Conservation (phyloP, 2,113 vertebrate genomes). For the Ophthalmotilapia sp. region DNA sequence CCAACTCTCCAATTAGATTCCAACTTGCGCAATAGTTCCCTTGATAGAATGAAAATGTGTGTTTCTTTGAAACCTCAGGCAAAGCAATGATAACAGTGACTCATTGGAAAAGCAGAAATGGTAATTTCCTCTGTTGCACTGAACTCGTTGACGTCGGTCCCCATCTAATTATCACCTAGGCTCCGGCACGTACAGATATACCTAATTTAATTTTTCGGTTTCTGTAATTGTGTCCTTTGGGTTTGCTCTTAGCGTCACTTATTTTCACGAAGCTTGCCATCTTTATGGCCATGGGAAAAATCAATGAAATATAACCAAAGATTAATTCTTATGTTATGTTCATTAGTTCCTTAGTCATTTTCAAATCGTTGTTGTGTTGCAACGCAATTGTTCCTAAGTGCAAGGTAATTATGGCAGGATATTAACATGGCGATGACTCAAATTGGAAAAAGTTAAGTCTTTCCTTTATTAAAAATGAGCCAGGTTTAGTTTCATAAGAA, state of each 20-base stretch:
- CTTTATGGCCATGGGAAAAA: slow-evolving; percentile 5
- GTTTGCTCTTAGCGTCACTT: neutral
- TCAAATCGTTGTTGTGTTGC: neutral
- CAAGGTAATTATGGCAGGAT: slow-evolving; percentile 40
- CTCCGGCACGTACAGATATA: neutral
- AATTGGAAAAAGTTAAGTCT: neutral
- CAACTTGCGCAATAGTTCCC: neutral
- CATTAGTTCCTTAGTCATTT: slow-evolving; percentile 49
- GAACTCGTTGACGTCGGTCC: neutral
- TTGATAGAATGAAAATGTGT: neutral
- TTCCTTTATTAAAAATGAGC: neutral
- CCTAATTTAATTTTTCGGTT: neutral
- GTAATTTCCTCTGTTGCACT: slow-evolving; percentile 8
- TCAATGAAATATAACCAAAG: slow-evolving; percentile 18
- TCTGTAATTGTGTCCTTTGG: neutral
- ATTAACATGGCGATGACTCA: slow-evolving; percentile 35
- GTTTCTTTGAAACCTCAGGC: slow-evolving; percentile 9
- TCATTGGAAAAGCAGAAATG: neutral
- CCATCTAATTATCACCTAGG: slow-evolving; percentile 23
- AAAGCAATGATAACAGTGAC: neutral
- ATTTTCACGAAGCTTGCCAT: neutral
- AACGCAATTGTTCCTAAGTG: neutral
- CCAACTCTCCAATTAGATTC: neutral
- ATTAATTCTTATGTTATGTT: slow-evolving; percentile 19
- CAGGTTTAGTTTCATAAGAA: neutral